Conservation (phyloP, 92 coral and sea anemone species). For the Phenganax subtilis region DNA sequence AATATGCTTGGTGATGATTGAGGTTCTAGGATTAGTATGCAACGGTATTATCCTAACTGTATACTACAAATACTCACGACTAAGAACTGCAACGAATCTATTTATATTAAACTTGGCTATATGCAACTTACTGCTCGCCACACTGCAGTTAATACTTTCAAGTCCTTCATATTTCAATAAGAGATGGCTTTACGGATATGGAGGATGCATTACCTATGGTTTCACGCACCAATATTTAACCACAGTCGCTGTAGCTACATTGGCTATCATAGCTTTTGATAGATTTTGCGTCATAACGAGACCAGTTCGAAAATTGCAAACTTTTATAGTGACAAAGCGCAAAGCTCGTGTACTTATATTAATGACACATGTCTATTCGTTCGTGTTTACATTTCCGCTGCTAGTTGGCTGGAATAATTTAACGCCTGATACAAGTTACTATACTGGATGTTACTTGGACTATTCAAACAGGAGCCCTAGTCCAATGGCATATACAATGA, state of each 20-base stretch:
- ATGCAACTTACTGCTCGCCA: conserved; percentile 74
- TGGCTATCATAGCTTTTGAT: conserved; percentile 77
- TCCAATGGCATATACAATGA: conserved; percentile 67
- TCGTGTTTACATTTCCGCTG: conserved; percentile 77
- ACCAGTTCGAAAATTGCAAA: conserved; percentile 63
- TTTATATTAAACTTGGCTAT: conserved; percentile 81
- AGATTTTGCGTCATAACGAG: conserved; percentile 78
- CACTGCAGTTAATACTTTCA: conserved; percentile 63
- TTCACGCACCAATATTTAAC: conserved; percentile 75
- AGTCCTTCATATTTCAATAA: conserved; percentile 55
- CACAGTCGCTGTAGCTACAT: conserved; percentile 67
- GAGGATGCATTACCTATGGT: conserved; percentile 75
- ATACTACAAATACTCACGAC: conserved; percentile 66
- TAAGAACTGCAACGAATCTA: conserved; percentile 81
- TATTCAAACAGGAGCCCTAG: conserved; percentile 72
- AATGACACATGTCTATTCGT: conserved; percentile 59
- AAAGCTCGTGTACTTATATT: conserved; percentile 52
- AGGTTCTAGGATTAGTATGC: conserved; percentile 63
- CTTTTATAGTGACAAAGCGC: conserved; percentile 56
- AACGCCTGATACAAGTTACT: conserved; percentile 58
- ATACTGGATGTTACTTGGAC: conserved; percentile 80
- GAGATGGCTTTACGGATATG: conserved; percentile 65
- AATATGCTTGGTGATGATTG: conserved; percentile 59
- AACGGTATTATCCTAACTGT: conserved; percentile 72
- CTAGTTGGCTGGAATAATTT: conserved; percentile 80